phyloP scores from a whole-genome alignment of 2,888 invertebrate species.

The Sepiola atlantica region DNA sequence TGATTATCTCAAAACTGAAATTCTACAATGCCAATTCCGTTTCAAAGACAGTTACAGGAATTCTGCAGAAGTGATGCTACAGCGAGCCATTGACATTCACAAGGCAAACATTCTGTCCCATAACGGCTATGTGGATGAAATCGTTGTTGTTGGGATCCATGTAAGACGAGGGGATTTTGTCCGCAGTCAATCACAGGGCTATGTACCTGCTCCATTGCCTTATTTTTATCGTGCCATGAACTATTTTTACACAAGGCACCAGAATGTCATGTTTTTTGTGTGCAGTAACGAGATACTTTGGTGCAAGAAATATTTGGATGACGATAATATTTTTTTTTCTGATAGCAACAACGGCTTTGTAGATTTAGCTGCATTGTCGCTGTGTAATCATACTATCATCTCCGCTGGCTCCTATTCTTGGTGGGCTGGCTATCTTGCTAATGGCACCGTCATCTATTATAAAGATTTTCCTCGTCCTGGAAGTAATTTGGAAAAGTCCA shows the following conservation, averaged over 20 bases:
- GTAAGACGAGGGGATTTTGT: slow-evolving; percentile 74
- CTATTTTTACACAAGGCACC: slow-evolving; percentile 62
- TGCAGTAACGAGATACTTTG: slow-evolving; percentile 73
- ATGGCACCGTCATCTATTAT: slow-evolving; percentile 71
- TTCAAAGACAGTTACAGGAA: slow-evolving; percentile 56
- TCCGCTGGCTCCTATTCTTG: slow-evolving; percentile 74
- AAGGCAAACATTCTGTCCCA: not conserved
- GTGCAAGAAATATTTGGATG: slow-evolving; percentile 62
- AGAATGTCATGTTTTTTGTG: slow-evolving; percentile 71
- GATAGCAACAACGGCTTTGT: slow-evolving; percentile 62
- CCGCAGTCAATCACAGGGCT: slow-evolving; percentile 69
- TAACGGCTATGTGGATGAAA: slow-evolving; percentile 47
- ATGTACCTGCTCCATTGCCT: slow-evolving; percentile 68
- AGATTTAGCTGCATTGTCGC: slow-evolving; percentile 71
- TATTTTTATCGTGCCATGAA: slow-evolving; percentile 70
- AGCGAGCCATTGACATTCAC: not conserved
- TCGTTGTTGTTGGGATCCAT: slow-evolving; percentile 68
- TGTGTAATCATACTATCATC: slow-evolving; percentile 71
- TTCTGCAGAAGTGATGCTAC: not conserved
- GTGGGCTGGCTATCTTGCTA: slow-evolving; percentile 74
- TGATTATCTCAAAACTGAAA: slow-evolving; percentile 54
- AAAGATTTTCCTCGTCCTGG: slow-evolving; percentile 70
- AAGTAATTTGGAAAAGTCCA: slow-evolving; percentile 68
- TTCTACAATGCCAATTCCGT: slow-evolving; percentile 59
- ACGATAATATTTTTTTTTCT: slow-evolving; percentile 60